Base-by-base conservation (phyloP, 1,140 invertebrate species). In the Nephotettix cincticeps region DNA sequence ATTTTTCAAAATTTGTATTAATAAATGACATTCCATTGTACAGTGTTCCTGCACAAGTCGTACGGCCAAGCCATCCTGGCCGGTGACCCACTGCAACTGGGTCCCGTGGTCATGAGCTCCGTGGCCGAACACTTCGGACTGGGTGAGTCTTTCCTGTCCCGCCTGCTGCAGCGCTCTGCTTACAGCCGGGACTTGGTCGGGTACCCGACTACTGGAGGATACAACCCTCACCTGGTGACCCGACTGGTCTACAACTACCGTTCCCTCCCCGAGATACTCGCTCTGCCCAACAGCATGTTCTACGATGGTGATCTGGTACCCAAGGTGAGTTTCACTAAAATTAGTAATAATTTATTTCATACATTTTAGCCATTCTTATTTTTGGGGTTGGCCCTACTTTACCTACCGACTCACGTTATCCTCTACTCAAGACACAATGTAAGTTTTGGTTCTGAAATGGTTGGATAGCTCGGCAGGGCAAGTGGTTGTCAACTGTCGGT, bases 1-100 rank as follows among this genome's bases (percentile, higher is more conserved):
- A n/a, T n/a, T n/a, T n/a, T n/a, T n/a, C n/a, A n/a, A n/a, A n/a
- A n/a, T n/a, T n/a, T n/a, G n/a, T n/a, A n/a, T n/a, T n/a, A n/a
- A n/a, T n/a, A n/a, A n/a, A n/a, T n/a, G n/a, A n/a, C n/a, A n/a
- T n/a, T n/a, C n/a, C n/a, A n/a, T n/a, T n/a, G n/a, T 66, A 29
- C 75, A 75, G 68, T 30, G 54, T 71, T 78, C 45, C 66, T 83
- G 27, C 79, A 82, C 65, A 83, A 83, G 71, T 74, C 83, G 13
- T 77, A 81, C 72, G 87, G 89, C 1, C 90, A 92, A 81, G 86
- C 95, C 6, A 82, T 97, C 71, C 81, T 98, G 2, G 92, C 94
- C 72, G 96, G 96, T 6, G 96, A 98, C 86, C 96, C 94, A 17
- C 84, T 90, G 79, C 96, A 99, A 81, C 84, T 98, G 30, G 95